These are phyloP conservation scores for Drosophila pachea DNA, from an alignment of 1,140 invertebrate genomes.

Conservation along the genomic window DNA sequence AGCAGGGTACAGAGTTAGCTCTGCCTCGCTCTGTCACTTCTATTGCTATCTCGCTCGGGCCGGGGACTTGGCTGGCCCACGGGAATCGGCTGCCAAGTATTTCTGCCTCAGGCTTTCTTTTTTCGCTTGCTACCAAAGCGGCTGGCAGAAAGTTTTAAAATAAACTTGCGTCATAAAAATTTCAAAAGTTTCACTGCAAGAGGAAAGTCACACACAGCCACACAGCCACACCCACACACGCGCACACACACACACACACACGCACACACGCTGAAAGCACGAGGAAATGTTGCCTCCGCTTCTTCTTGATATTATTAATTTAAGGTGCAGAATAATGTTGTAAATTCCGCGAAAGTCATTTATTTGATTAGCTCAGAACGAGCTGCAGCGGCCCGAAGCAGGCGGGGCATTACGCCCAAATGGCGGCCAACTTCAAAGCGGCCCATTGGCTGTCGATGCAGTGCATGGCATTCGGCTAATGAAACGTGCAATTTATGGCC, in stretches of 20 bases:
- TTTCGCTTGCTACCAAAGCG: constrained; percentile 32
- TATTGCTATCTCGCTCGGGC: constrained; percentile 14
- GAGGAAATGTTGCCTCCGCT: constrained; percentile 12
- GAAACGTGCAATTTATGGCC: constrained; percentile 13
- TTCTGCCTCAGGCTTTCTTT: constrained; percentile 12
- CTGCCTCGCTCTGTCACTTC: neutral
- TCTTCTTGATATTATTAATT: constrained; percentile 29
- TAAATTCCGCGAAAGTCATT: constrained; percentile 17
- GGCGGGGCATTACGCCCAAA: neutral
- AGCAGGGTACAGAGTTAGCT: constrained; percentile 13
- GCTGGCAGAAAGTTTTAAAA: constrained; percentile 71
- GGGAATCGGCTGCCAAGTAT: constrained; percentile 68
- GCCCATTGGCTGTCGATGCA: neutral
- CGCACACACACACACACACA: constrained; percentile 18
- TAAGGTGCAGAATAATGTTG: constrained; percentile 7
- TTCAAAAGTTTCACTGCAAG: constrained; percentile 59
- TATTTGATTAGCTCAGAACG: constrained; percentile 5
- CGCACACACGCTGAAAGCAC: constrained; percentile 3
- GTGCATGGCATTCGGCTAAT: constrained; percentile 15
- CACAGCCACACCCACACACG: too few relatives aligned
- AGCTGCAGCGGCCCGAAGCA: neutral
- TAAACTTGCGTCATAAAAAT: constrained; percentile 75
- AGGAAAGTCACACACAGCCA: constrained; percentile 27
- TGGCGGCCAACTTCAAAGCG: neutral
- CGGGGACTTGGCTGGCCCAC: constrained; percentile 39